phyloP scores from a whole-genome alignment of 1,140 invertebrate species.

The Mizuhopecten yessoensis region DNA sequence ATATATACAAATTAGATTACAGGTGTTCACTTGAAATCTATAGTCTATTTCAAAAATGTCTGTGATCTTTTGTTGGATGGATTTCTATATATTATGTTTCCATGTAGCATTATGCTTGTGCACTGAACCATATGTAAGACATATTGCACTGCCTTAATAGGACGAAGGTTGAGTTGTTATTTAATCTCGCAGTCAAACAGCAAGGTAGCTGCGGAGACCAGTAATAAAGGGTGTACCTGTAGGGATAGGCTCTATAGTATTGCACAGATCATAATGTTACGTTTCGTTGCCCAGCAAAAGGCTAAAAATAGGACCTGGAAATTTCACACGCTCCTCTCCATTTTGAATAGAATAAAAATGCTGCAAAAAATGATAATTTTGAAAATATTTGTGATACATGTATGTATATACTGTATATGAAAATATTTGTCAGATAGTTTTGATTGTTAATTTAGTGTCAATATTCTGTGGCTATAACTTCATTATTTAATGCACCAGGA shows the following conservation, averaged over 20 bases:
- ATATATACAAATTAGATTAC: background rate
- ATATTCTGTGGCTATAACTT: too few relatives aligned
- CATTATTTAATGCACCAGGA: too few relatives aligned
- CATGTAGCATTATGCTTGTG: background rate
- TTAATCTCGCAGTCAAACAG: background rate
- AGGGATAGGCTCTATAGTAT: background rate
- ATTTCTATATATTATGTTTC: conserved; percentile 29
- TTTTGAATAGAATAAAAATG: background rate
- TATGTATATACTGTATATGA: too few relatives aligned
- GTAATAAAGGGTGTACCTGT: too few relatives aligned
- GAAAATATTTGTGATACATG: too few relatives aligned
- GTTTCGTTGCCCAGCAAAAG: background rate
- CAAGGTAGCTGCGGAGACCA: too few relatives aligned
- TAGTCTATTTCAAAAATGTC: background rate
- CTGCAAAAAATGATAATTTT: too few relatives aligned
- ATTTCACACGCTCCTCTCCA: background rate
- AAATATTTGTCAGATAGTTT: too few relatives aligned
- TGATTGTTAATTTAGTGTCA: too few relatives aligned
- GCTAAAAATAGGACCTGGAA: background rate
- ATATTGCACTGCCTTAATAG: background rate
- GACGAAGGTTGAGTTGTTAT: background rate
- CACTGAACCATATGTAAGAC: background rate
- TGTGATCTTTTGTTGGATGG: background rate
- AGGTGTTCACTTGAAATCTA: conserved; percentile 7
- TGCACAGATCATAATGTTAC: background rate